Evolutionary conservation across 1,140 invertebrate species (phyloP).

Genomic region (Bombus huntii): DNA sequence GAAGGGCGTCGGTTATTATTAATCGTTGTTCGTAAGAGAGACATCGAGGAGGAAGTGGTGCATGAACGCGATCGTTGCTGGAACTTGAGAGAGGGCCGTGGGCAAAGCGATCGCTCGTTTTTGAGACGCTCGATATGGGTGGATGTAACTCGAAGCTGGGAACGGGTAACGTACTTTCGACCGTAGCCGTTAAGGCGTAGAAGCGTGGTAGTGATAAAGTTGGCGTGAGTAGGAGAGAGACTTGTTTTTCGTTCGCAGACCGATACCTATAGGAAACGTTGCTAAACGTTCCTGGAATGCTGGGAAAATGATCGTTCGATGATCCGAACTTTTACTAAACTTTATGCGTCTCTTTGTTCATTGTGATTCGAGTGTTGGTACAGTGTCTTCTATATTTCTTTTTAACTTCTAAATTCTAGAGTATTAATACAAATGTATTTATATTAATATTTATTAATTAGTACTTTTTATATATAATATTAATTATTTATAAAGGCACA

Average conservation of each 20-base stretch:
- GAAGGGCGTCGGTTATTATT: background rate
- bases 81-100: background rate
- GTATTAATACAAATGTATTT: background rate
- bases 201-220: slow-evolving; percentile 40
- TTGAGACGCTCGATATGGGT: background rate
- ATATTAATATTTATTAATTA: too few relatives aligned
- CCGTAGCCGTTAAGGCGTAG: slow-evolving; percentile 32
- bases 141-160: slow-evolving; percentile 36
- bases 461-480: too few relatives aligned
- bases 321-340: slow-evolving; percentile 31
- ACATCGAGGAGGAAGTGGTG: background rate
- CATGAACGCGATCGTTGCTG: background rate
- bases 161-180: background rate
- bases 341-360: background rate
- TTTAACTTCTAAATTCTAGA: background rate
- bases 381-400: background rate
- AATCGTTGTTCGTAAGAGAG: background rate
- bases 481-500: too few relatives aligned
- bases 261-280: slow-evolving; percentile 38
- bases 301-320: slow-evolving; percentile 63
- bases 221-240: slow-evolving; percentile 32
- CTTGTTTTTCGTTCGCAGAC: background rate
- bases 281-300: slow-evolving; percentile 59
- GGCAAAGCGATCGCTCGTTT: slow-evolving; percentile 9
- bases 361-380: too few relatives aligned